phyloP scores from a whole-genome alignment of 1,140 invertebrate species.

The Diploscapter pachys region DNA sequence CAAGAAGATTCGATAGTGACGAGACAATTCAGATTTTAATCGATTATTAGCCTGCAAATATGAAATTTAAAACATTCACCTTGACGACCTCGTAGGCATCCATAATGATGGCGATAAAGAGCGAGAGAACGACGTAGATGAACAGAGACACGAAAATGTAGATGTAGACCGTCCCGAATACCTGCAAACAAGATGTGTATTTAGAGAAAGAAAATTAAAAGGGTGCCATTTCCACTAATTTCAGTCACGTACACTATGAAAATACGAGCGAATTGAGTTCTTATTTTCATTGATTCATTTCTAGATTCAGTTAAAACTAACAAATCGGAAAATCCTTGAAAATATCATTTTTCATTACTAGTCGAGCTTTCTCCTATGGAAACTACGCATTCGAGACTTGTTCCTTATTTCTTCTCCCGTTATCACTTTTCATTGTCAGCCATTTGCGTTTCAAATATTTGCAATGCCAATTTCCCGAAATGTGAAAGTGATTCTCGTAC shows the following conservation, averaged over 20 bases:
- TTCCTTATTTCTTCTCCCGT: too few relatives aligned
- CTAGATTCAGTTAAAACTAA: too few relatives aligned
- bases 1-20: not conserved
- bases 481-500: slow-evolving; percentile 16
- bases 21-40: not conserved
- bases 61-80: slow-evolving; percentile 44
- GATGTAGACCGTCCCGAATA: slow-evolving; percentile 91
- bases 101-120: slow-evolving; percentile 98
- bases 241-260: not conserved
- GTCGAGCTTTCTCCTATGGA: too few relatives aligned
- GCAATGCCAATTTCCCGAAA: too few relatives aligned
- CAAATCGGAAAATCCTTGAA: too few relatives aligned
- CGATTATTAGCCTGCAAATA: too few relatives aligned
- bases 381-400: too few relatives aligned
- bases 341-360: too few relatives aligned
- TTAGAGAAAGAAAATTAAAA: slow-evolving; percentile 7
- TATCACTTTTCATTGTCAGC: too few relatives aligned
- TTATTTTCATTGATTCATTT: too few relatives aligned
- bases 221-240: not conserved
- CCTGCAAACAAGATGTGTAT: slow-evolving; percentile 72
- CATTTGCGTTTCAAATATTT: too few relatives aligned
- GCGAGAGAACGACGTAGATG: slow-evolving; percentile 93
- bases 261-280: too few relatives aligned
- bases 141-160: slow-evolving; percentile 94
- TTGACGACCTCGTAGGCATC: slow-evolving; percentile 98